Conservation (phyloP, 1,140 invertebrate species). For the Gryllus bimaculatus region DNA sequence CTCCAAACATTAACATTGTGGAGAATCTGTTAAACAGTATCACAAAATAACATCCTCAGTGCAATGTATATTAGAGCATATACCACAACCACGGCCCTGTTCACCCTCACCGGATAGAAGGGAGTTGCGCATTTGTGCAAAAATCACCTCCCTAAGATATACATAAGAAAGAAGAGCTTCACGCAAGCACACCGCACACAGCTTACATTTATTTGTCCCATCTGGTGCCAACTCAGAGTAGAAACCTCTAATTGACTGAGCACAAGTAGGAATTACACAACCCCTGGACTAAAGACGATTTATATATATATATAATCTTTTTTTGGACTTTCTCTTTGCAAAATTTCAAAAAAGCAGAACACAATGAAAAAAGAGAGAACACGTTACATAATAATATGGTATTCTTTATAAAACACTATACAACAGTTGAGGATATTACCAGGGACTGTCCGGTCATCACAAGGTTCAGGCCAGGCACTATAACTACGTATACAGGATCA, state of each 20-base stretch:
- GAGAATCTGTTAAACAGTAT: not conserved
- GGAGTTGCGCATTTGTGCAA: not conserved
- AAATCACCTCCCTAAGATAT: not conserved
- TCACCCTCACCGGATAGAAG: not conserved
- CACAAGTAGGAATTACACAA: constrained; percentile 18
- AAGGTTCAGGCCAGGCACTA: constrained; percentile 17
- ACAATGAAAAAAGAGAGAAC: constrained; percentile 17
- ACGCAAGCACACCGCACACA: not conserved
- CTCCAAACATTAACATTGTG: not conserved
- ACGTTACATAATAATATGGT: constrained; percentile 14
- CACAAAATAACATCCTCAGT: not conserved
- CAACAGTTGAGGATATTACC: constrained; percentile 11
- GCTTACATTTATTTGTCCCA: not conserved
- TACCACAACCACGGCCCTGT: not conserved
- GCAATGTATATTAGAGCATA: not conserved
- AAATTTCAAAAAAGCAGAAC: constrained; percentile 19
- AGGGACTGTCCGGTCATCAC: constrained; percentile 16
- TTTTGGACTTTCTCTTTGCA: constrained; percentile 19
- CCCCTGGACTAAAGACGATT: constrained; percentile 18
- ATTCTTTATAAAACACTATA: constrained; percentile 18
- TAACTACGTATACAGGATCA: constrained; percentile 12
- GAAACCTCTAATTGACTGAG: constrained; percentile 7
- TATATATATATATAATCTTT: constrained; percentile 6
- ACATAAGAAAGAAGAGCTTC: not conserved
- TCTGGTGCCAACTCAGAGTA: constrained; percentile 10